Conservation (phyloP, 2,797 vertebrate species). For the Gymnothorax javanicus region DNA sequence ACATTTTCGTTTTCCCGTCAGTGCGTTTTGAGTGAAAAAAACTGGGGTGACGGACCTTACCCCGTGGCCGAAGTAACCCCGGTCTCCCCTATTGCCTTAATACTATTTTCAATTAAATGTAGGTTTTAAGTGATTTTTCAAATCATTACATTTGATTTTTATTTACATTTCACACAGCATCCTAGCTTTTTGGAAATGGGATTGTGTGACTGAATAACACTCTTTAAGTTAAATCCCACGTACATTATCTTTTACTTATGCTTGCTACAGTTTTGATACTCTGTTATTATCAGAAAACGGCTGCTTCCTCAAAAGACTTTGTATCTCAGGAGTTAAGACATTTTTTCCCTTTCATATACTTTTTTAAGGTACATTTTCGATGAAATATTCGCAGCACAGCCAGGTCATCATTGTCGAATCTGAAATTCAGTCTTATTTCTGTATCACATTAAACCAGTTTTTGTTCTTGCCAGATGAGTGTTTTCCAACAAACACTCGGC, state of each 20-base stretch:
- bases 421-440: not conserved
- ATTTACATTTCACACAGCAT: too few relatives aligned
- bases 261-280: not conserved
- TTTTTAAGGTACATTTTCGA: not conserved
- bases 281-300: not conserved
- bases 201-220: not conserved
- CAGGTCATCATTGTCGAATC: not conserved
- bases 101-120: too few relatives aligned
- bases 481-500: not conserved
- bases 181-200: too few relatives aligned
- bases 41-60: too few relatives aligned
- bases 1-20: too few relatives aligned
- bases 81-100: too few relatives aligned
- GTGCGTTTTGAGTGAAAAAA: too few relatives aligned
- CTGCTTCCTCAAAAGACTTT: not conserved
- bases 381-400: not conserved
- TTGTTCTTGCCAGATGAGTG: not conserved
- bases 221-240: not conserved
- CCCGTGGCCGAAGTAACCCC: too few relatives aligned
- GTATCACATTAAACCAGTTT: not conserved
- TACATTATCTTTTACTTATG: not conserved
- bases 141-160: too few relatives aligned
- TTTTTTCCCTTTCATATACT: not conserved
- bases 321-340: not conserved
- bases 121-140: too few relatives aligned